Percentiles rank a stretch among this genome's conserved stretches.
Conservation (phyloP, 2,888 invertebrate species). For the Standfussiana lucernea region DNA sequence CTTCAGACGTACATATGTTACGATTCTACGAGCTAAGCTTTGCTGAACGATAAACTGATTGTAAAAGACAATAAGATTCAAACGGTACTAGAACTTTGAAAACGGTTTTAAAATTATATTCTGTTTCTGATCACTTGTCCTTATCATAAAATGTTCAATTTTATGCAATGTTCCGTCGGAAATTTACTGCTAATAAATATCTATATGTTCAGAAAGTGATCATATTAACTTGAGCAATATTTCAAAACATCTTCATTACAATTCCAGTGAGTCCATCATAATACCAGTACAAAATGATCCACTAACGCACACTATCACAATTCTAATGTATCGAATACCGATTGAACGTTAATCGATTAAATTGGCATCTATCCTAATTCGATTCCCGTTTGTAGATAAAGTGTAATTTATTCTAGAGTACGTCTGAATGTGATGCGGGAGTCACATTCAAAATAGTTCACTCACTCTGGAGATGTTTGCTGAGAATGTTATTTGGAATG, state of each 20-base stretch:
- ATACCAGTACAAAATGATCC: background rate
- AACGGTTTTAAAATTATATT: background rate
- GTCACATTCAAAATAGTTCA: constrained; percentile 51
- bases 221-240: background rate
- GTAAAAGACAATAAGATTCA: background rate
- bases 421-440: constrained; percentile 45
- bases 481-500: background rate
- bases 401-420: constrained; percentile 45
- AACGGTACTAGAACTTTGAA: background rate
- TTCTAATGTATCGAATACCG: constrained; percentile 49
- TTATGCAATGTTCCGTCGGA: too few relatives aligned
- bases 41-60: too few relatives aligned
- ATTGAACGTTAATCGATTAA: constrained; percentile 61
- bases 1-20: too few relatives aligned
- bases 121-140: too few relatives aligned
- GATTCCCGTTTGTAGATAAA: constrained; percentile 45
- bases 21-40: too few relatives aligned
- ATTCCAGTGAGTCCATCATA: constrained; percentile 1
- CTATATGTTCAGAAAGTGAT: too few relatives aligned
- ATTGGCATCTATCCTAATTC: constrained; percentile 67
- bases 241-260: constrained; percentile 3
- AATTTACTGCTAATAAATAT: too few relatives aligned
- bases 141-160: too few relatives aligned
- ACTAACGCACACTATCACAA: constrained; percentile 21
- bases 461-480: constrained; percentile 25